A percentile compares a stretch with the other conserved stretches of the same genome.
Conservation (phyloP, 2,888 invertebrate genomes). For the Plebejus argus region DNA sequence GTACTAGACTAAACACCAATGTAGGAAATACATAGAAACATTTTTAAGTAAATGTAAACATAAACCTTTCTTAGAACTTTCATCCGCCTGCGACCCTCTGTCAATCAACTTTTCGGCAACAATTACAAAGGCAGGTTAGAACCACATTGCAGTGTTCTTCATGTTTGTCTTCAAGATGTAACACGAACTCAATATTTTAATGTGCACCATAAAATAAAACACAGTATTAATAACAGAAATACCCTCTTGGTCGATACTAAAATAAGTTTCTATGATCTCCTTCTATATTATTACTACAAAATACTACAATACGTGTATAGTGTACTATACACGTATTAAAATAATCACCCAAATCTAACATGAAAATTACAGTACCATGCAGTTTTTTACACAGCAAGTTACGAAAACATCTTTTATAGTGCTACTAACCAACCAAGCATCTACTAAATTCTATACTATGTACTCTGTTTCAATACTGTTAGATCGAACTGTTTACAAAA, state of each 20-base stretch:
- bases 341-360: background rate
- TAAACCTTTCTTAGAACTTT: conserved; percentile 5
- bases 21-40: background rate
- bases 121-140: background rate
- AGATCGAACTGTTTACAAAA: background rate
- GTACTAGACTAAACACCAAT: background rate
- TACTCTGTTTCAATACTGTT: background rate
- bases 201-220: no score
- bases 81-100: background rate
- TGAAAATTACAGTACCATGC: background rate
- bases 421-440: background rate
- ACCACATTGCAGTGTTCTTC: background rate
- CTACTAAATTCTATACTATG: no score
- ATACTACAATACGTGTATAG: no score
- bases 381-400: background rate
- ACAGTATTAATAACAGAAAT: no score
- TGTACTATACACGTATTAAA: no score
- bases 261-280: background rate
- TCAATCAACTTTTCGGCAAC: conserved; percentile 8
- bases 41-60: background rate
- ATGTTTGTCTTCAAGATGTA: background rate
- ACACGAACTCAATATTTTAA: background rate
- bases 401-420: background rate
- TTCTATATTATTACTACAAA: background rate
- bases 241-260: background rate